These are phyloP conservation scores for Macaca mulatta DNA, from an alignment of 2,113 vertebrate species.

Conservation along the genomic window DNA sequence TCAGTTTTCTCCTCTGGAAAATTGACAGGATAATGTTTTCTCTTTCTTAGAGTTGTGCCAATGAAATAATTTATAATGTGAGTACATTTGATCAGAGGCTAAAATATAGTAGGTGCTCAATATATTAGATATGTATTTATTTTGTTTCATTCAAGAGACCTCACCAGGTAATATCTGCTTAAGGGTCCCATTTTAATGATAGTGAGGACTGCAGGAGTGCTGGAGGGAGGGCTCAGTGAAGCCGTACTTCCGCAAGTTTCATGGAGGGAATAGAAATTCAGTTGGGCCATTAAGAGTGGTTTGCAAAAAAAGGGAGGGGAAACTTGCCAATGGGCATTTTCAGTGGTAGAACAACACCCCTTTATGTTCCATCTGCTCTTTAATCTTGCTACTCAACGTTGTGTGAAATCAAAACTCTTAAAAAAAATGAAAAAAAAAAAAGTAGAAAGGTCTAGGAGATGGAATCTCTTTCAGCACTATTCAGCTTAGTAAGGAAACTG, in stretches of 20 bases:
- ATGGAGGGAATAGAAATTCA: not conserved
- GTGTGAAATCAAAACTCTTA: not conserved
- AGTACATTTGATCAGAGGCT: not conserved
- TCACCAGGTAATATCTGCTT: not conserved
- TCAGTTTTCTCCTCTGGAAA: not conserved
- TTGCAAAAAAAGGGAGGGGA: not conserved
- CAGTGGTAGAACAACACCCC: not conserved
- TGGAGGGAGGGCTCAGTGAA: not conserved
- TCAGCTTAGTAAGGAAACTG: not conserved
- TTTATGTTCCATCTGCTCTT: not conserved
- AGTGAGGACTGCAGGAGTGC: not conserved
- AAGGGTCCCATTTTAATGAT: not conserved
- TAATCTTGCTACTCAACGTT: not conserved
- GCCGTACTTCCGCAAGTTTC: not conserved
- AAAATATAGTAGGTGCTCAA: not conserved
- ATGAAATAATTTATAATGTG: not conserved
- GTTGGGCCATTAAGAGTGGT: not conserved
- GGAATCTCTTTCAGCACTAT: not conserved
- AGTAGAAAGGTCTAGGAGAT: not conserved
- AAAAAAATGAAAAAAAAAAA: not conserved
- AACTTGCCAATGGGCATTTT: not conserved
- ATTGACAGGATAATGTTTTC: not conserved
- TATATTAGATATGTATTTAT: not conserved
- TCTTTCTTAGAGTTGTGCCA: not conserved
- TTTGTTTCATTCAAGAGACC: not conserved